These are phyloP conservation scores for Serinus canaria DNA, from an alignment of 2,113 vertebrate genomes.

Conservation along the genomic window DNA sequence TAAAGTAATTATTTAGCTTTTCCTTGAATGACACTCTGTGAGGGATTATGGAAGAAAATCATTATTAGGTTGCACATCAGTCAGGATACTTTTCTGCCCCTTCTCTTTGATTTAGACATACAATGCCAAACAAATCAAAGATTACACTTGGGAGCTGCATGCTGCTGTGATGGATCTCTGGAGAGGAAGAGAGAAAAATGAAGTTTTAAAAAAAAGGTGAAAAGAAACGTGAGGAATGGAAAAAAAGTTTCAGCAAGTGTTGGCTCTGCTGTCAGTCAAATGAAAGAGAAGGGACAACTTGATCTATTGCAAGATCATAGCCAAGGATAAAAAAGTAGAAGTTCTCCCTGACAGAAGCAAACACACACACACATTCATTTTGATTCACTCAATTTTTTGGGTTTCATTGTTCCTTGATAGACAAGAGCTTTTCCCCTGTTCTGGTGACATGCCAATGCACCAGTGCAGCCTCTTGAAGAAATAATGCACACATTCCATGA, in stretches of 20 bases:
- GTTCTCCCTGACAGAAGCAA: not conserved
- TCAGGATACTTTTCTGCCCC: not conserved
- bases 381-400: not conserved
- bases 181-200: slow-evolving; percentile 30
- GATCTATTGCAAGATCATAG: slow-evolving; percentile 13
- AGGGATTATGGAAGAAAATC: slow-evolving; percentile 17
- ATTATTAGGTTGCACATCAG: slow-evolving; percentile 29
- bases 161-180: slow-evolving; percentile 19
- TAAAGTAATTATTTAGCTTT: slow-evolving; percentile 20
- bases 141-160: not conserved
- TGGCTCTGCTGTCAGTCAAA: slow-evolving; percentile 27
- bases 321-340: not conserved
- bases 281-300: slow-evolving; percentile 6
- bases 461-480: not conserved
- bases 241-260: not conserved
- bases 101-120: slow-evolving; percentile 43
- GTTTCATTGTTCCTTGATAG: not conserved
- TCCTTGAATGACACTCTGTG: not conserved
- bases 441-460: not conserved
- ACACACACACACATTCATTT: not conserved
- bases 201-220: not conserved
- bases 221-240: not conserved
- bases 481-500: not conserved
- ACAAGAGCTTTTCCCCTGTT: not conserved
- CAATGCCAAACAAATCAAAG: slow-evolving; percentile 31